Base-by-base conservation (phyloP, 2,797 vertebrate species). In the Simalia tracyae region DNA sequence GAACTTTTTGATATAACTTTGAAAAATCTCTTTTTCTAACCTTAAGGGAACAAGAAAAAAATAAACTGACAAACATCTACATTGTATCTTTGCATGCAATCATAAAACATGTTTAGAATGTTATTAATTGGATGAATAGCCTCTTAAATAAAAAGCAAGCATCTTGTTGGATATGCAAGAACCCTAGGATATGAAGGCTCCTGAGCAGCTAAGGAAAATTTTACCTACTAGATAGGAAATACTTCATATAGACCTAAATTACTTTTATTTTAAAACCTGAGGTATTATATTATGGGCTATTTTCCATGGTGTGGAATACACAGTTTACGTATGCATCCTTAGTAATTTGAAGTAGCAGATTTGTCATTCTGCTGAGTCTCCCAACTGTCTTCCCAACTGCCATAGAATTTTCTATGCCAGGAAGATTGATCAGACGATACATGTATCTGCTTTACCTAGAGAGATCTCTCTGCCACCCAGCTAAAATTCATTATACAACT, bases 401-500 rank as follows among this genome's bases (percentile, higher is more conserved):
- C 91, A 86, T 86, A 63, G 87, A 93, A 90, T 28, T 86, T 90
- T 89, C n/a, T 64, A 87, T 17, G 10, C 17, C 24, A 19, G 15
- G 14, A 36, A 31, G 26, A 60, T 66, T 56, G 76, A 31, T 57
- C 60, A 91, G n/a, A n/a, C 66, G 24, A 26, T 81, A 22, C 46
- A 84, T 66, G 24, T 81, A 92, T 84, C 17, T 61, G 36, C 42
- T 76, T 7, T 72, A 86, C 42, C 26, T 56, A 11, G 31, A 92
- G 28, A 59, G 14, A n/a, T 28, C 9, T 59, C 31, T 85, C 42
- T 84, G 60, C 59, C 10, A 90, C 24, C 59, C 26, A 3, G 22
- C 42, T 61, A 26, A 66, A 11, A 66, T 84, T 88, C 68, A 63
- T 50, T 26, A 91, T 8, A 50, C 17, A 8, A 91, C 60, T 14